A percentile compares a stretch with the other conserved stretches of the same genome.
Conservation (phyloP, 2,888 invertebrate species). For the Selenia dentaria region DNA sequence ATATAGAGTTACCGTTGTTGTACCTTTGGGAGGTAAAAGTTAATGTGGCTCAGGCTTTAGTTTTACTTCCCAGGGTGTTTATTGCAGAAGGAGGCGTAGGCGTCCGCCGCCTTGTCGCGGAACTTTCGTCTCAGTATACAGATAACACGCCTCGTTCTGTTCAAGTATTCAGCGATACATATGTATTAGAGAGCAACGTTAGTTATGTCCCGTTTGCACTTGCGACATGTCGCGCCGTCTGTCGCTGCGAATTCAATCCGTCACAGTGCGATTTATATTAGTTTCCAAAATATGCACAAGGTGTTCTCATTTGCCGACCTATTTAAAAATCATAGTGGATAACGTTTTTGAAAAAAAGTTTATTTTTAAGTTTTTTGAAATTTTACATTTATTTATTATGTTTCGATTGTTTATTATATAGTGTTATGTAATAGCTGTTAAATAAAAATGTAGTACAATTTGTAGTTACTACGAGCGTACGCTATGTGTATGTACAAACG, state of each 20-base stretch:
- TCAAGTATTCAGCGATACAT: no score
- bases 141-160: no score
- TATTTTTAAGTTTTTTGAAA: conserved; percentile 51
- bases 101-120: conserved; percentile 10
- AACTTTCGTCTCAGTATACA: conserved; percentile 28
- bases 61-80: neutral
- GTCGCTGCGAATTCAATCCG: conserved; percentile 40
- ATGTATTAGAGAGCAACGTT: no score
- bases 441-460: conserved; percentile 55
- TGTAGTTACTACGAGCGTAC: conserved; percentile 43
- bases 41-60: neutral
- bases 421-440: conserved; percentile 49
- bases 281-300: conserved; percentile 33
- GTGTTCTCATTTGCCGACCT: conserved; percentile 36
- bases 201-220: no score
- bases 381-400: conserved; percentile 47
- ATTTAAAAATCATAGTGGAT: conserved; percentile 23
- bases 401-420: conserved; percentile 30
- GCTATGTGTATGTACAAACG: conserved; percentile 34
- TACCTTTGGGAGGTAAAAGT: neutral
- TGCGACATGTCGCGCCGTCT: neutral
- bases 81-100: neutral
- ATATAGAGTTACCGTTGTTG: neutral
- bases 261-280: conserved; percentile 38
- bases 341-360: conserved; percentile 29